Base-by-base conservation (phyloP, 2,113 vertebrate genomes). In the Lonchura striata region DNA sequence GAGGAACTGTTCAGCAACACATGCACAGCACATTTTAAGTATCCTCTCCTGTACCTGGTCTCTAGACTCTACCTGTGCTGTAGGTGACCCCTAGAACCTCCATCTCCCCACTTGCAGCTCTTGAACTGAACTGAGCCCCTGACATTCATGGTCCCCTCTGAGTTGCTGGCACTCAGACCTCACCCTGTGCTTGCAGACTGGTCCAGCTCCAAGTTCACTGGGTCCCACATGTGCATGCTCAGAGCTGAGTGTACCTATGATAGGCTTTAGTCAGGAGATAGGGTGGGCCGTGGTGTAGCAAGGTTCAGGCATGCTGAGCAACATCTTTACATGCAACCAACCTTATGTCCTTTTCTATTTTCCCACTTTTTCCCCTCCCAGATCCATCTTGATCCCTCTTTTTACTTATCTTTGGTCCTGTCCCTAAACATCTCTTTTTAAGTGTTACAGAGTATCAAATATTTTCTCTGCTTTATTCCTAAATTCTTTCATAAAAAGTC, bases 21-120 rank as follows among this genome's bases (percentile, higher is more conserved):
- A 0, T 20, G 10, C 12, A 24, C 15, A 33, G 3, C 11, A 3
- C 8, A 1, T 75, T 47, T 17, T 39, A 39, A 18, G 9, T 35
- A 3, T 74, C 15, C 7, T 72, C 5, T 68, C 24, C 18, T 41
- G 28, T 42, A 20, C 17, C 19, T 61, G n/a, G 6, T 65, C 23
- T 53, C 41, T 35, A 47, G 44, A 47, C 28, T n/a, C 15, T 21
- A 20, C 15, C 35, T 54, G 0, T 64, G 44, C 21, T 33, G 30
- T 18, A 47, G 76, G 16, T 72, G 63, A 50, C 11, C 21, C 30
- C 18, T 63, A 24, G 33, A 57, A 10, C 6, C 8, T 41, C 30
- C 8, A 3, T 61, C 35, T 52, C 31, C 11, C 11, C 0, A 1
- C 16, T 10, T 79, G 10, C 10, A 59, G 30, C 21, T 15, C 63